Conservation (phyloP, 2,113 vertebrate genomes). For the Pterocles gutturalis region DNA sequence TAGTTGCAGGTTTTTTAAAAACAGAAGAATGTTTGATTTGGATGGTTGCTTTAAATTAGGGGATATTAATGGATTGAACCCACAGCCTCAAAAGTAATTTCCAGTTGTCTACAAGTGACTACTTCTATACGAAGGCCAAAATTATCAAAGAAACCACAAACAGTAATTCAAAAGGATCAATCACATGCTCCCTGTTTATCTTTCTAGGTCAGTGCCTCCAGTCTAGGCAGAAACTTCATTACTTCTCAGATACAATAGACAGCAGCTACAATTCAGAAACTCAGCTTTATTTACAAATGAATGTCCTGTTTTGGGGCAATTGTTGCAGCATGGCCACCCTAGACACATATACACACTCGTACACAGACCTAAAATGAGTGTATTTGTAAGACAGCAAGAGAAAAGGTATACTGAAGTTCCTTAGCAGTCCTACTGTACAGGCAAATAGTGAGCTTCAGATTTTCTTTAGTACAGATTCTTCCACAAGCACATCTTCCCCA, state of each 20-base stretch:
- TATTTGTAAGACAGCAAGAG: neutral
- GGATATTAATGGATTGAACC: slow-evolving; percentile 51
- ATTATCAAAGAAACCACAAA: slow-evolving; percentile 66
- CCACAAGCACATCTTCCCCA: neutral
- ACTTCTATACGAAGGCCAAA: slow-evolving; percentile 32
- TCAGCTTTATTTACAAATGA: neutral
- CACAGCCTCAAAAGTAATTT: slow-evolving; percentile 41
- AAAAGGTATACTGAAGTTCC: neutral
- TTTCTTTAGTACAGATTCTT: neutral
- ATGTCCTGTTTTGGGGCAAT: neutral
- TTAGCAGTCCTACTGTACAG: neutral
- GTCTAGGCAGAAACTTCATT: neutral
- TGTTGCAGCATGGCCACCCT: neutral
- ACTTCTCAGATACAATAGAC: neutral
- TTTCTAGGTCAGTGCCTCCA: slow-evolving; percentile 17
- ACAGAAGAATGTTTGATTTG: slow-evolving; percentile 64
- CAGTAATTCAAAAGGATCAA: slow-evolving; percentile 18
- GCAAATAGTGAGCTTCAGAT: neutral
- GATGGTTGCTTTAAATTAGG: slow-evolving; percentile 44
- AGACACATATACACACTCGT: neutral
- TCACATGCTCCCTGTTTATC: slow-evolving; percentile 40
- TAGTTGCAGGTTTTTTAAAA: slow-evolving; percentile 50
- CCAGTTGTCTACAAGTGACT: slow-evolving; percentile 53
- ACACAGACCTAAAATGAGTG: neutral
- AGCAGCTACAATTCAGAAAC: neutral